phyloP scores from a whole-genome alignment of 2,113 vertebrate species.

The Formicarius rufipectus region DNA sequence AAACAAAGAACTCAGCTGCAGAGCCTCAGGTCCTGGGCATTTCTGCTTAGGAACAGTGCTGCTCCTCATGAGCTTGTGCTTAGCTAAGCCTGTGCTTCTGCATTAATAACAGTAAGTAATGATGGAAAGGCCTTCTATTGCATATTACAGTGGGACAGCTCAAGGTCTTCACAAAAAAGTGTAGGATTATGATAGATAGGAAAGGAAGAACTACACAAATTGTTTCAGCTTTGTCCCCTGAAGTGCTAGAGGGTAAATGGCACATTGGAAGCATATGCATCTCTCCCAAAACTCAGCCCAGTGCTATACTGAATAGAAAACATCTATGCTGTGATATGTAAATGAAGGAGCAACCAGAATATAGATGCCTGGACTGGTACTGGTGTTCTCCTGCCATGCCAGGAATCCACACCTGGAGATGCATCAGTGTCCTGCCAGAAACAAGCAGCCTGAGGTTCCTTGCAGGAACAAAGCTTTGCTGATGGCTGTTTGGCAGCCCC shows the following conservation, averaged over 20 bases:
- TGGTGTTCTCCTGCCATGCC: not conserved
- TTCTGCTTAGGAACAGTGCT: not conserved
- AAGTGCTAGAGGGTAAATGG: not conserved
- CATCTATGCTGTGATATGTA: not conserved
- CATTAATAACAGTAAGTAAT: not conserved
- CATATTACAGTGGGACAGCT: not conserved
- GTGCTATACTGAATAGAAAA: not conserved
- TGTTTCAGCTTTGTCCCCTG: not conserved
- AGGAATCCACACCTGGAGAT: not conserved
- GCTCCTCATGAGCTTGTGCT: not conserved
- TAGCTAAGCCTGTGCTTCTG: not conserved
- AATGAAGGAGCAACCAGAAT: not conserved
- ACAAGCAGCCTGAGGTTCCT: not conserved
- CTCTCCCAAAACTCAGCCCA: not conserved
- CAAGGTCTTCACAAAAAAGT: not conserved
- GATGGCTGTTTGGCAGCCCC: not conserved
- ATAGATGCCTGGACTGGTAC: not conserved
- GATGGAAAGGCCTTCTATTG: not conserved
- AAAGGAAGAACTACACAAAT: not conserved
- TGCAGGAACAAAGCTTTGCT: not conserved
- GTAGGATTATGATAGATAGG: not conserved
- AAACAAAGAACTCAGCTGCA: not conserved
- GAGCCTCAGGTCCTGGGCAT: not conserved
- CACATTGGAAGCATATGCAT: fast-evolving
- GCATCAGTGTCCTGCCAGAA: not conserved